Conservation (phyloP, 2,113 vertebrate species). For the Fregetta grallaria region DNA sequence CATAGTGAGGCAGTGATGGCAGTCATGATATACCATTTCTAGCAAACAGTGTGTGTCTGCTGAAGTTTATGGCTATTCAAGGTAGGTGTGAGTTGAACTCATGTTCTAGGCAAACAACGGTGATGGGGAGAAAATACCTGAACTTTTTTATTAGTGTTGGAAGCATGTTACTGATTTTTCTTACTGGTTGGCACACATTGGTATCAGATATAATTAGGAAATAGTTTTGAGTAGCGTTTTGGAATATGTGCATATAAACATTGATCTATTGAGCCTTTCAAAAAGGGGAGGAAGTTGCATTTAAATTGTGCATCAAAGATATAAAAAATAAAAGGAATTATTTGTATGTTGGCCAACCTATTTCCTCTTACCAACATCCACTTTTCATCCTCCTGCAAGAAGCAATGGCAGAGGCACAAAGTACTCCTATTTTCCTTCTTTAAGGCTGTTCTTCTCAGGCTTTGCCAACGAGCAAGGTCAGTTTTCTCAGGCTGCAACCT, state of each 20-base stretch:
- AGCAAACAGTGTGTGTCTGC: neutral
- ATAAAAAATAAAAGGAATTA: neutral
- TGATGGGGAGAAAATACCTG: neutral
- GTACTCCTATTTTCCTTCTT: neutral
- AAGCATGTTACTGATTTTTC: neutral
- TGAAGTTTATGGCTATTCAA: neutral
- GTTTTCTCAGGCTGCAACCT: neutral
- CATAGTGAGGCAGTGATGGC: neutral
- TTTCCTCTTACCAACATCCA: neutral
- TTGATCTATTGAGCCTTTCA: neutral
- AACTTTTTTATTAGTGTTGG: neutral
- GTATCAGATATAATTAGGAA: neutral
- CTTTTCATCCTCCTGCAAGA: neutral
- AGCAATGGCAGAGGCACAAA: neutral
- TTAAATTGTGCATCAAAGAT: neutral
- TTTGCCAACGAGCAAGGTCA: neutral
- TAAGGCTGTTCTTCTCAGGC: neutral
- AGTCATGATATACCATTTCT: neutral
- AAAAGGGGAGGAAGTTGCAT: neutral
- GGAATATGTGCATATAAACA: neutral
- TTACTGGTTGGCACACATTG: neutral
- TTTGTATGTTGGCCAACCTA: neutral
- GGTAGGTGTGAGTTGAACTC: neutral
- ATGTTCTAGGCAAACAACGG: neutral
- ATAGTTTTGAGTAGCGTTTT: neutral